These are phyloP conservation scores for Drosophila mettleri DNA, from an alignment of 2,888 invertebrate species.

Conservation along the genomic window DNA sequence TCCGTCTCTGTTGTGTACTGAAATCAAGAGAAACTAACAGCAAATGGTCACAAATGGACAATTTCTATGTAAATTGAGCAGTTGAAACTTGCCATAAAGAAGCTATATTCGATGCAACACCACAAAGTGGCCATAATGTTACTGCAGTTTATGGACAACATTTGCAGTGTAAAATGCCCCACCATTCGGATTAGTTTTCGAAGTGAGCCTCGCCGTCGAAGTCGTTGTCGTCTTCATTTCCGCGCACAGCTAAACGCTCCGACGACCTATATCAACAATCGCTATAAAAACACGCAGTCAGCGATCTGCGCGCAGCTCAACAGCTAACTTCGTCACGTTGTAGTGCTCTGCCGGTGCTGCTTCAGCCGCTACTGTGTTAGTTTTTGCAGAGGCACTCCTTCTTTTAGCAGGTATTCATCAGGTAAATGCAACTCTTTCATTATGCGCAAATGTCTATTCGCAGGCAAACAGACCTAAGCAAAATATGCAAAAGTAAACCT, in stretches of 20 bases:
- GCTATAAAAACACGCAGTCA: conserved; percentile 63
- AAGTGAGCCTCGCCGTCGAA: conserved; percentile 16
- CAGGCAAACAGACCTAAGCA: conserved; percentile 72
- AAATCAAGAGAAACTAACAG: conserved; percentile 72
- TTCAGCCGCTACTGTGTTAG: neutral
- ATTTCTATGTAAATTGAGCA: conserved; percentile 72
- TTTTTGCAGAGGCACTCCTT: conserved; percentile 50
- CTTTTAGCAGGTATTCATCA: conserved; percentile 41
- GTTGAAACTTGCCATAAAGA: conserved; percentile 62
- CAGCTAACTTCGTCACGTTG: conserved; percentile 62
- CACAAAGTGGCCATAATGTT: conserved; percentile 74
- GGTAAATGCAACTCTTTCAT: conserved; percentile 75
- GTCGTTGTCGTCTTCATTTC: conserved; percentile 41
- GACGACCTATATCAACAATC: conserved; percentile 75
- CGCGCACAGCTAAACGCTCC: conserved; percentile 36
- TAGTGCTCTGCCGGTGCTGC: conserved; percentile 28
- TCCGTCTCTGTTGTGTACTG: neutral
- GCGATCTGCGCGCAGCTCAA: conserved; percentile 34
- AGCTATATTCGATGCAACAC: conserved; percentile 59
- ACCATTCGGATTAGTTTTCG: conserved; percentile 26
- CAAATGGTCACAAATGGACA: conserved; percentile 49
- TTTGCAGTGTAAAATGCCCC: conserved; percentile 23
- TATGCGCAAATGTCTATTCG: conserved; percentile 65
- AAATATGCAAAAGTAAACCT: conserved; percentile 71
- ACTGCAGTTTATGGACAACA: conserved; percentile 69